Evolutionary conservation across 2,797 vertebrate genomes (phyloP), one percentile per base, ranked within the genome.

Genomic region (Betta splendens): DNA sequence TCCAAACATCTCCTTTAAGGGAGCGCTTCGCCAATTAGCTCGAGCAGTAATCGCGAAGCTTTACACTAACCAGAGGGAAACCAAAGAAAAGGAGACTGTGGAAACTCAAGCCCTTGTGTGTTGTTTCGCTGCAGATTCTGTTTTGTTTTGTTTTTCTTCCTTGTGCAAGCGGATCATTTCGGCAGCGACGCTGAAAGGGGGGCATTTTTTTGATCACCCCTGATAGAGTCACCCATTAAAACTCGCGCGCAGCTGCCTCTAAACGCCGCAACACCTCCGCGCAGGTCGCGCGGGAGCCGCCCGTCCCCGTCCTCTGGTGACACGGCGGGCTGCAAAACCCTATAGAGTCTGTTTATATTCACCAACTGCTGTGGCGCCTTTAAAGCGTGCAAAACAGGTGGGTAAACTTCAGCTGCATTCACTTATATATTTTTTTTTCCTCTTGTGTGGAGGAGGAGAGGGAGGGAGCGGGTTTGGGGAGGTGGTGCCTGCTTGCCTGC

Each of bases 391-490:
- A 90, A 90, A 93, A 93, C 93, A 94, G 93, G 92, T 94, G 93
- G 92, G 91, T 92, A 92, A 92, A 92, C 92, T 90, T 93, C 91
- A 91, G 90, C 89, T 92, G 92, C 89, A 93, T 92, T 92, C 92
- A 88, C 87, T 89, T 89, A 82, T 87, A 86, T 88, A n/a, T n/a
- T n/a, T 80, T 88, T 81, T 88, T 87, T 78, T 85, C 75, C 89
- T 85, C 82, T 88, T 61, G 69, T 78, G 80, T 77, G 82, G 79
- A 88, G 82, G 74, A 72, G 74, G 75, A 80, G 84, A 70, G 81
- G 75, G 70, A 23, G 29, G 71, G 52, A 82, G 71, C 79, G 87
- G 83, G 63, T 82, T 83, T 69, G 75, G 77, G 83, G 91, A 87
- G 92, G 89, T 84, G 88, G 86, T 87, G 86, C 88, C 85, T 87